Base-by-base conservation (phyloP, 2,797 vertebrate genomes). In the Limosa lapponica region DNA sequence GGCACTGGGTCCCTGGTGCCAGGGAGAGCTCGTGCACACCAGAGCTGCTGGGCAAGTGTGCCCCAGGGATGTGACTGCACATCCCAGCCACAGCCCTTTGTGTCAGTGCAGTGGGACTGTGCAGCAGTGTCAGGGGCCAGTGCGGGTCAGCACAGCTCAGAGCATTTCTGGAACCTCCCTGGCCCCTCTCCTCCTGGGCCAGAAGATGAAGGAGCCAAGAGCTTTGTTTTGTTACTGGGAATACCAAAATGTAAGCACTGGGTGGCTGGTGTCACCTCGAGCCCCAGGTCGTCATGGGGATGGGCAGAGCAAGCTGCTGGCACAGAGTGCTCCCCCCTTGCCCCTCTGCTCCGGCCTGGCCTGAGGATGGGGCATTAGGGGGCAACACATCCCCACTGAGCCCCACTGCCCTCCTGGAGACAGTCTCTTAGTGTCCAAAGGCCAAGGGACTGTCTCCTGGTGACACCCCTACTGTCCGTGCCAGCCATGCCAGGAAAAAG, bases 241-340 rank as follows among this genome's bases (percentile, higher is more conserved):
- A 37, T 6, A 57, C 27, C 0, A 3, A 24, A 43, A 44, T 17
- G 24, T 37, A 16, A 70, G n/a, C 3, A 1, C 3, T 1, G 4
- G 23, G 36, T 2, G 8, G 7, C 30, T 23, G 34, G 10, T 74
- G 70, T 32, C 43, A 30, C 43, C 8, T 44, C 51, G 39, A 67
- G 43, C 22, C 27, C 32, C 0, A 0, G 0, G 0, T 10, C 6
- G 48, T 11, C 1, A 1, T 37, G 36, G 30, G 34, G 32, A 17
- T 3, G 1, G 37, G 43, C 57, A 78, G 27, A 62, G 71, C 11
- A 12, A 34, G 67, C 24, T 24, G 46, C 19, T 66, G 75, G 80
- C 62, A 62, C 10, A 2, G 7, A 6, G 3, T 28, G 10, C 19
- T 32, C 39, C 17, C 61, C 13, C 48, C 15, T 11, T 16, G 19